A percentile compares a stretch with the other conserved stretches of the same genome.
These are phyloP conservation scores for Drosophila athabasca DNA, from an alignment of 1,140 invertebrate genomes.

Conservation along the genomic window DNA sequence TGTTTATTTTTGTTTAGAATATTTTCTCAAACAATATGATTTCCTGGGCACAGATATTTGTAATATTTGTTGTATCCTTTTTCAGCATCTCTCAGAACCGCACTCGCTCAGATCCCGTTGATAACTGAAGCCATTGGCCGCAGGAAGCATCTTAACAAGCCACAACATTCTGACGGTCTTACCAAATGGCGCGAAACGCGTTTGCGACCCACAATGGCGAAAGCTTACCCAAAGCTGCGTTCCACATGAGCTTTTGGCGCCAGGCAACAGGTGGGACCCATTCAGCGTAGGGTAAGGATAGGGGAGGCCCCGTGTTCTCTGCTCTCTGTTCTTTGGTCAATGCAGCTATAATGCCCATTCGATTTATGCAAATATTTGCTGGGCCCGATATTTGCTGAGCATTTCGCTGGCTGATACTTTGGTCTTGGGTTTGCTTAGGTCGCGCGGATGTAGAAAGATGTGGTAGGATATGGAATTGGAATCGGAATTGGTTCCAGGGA, in stretches of 20 bases:
- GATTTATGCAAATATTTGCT: slow-evolving; percentile 75
- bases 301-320: no score
- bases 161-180: slow-evolving; percentile 38
- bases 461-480: no score
- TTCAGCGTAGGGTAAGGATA: not conserved
- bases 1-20: not conserved
- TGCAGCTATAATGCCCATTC: slow-evolving; percentile 66
- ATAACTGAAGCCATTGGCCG: slow-evolving; percentile 57
- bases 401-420: slow-evolving; percentile 43
- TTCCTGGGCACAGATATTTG: not conserved
- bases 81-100: slow-evolving; percentile 41
- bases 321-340: no score
- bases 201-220: slow-evolving; percentile 46
- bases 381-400: slow-evolving; percentile 42
- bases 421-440: slow-evolving; percentile 55
- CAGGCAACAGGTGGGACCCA: slow-evolving; percentile 34
- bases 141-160: slow-evolving; percentile 66
- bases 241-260: slow-evolving; percentile 49
- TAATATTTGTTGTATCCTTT: not conserved
- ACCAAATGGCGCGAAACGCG: slow-evolving; percentile 69
- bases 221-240: slow-evolving; percentile 64
- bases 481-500: not conserved
- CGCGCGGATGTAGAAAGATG: no score
- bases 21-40: slow-evolving; percentile 10
- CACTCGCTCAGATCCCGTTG: slow-evolving; percentile 58